phyloP scores from a whole-genome alignment of 2,113 vertebrate genomes.

The Thunnus maccoyii region DNA sequence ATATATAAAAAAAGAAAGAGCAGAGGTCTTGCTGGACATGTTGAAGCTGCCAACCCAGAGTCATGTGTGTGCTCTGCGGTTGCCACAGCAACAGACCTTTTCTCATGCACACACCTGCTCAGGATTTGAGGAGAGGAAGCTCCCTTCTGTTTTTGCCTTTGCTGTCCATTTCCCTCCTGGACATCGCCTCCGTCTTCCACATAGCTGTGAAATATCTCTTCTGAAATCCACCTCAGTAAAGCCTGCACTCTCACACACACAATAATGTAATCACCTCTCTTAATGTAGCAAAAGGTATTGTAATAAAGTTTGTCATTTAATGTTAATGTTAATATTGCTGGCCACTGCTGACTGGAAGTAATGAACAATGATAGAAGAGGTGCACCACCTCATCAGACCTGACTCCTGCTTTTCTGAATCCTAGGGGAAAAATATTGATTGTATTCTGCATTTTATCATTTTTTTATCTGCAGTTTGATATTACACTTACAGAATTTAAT shows the following conservation, averaged over 20 bases:
- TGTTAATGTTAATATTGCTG: background rate
- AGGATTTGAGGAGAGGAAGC: slow-evolving; percentile 53
- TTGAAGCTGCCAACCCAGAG: slow-evolving; percentile 46
- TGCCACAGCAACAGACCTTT: slow-evolving; percentile 74
- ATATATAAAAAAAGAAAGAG: background rate
- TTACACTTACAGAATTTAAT: slow-evolving; percentile 17
- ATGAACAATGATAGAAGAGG: slow-evolving; percentile 4
- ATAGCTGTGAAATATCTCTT: slow-evolving; percentile 13
- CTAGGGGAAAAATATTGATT: slow-evolving; percentile 13
- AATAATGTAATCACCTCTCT: background rate
- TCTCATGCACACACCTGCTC: slow-evolving; percentile 41
- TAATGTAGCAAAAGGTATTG: background rate
- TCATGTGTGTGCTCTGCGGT: slow-evolving; percentile 57
- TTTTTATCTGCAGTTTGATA: slow-evolving; percentile 9
- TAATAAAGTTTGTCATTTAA: background rate
- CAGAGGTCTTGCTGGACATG: slow-evolving; percentile 47
- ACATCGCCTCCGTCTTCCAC: slow-evolving; percentile 3
- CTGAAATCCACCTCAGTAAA: slow-evolving; percentile 5
- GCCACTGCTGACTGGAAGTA: background rate
- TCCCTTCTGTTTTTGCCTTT: slow-evolving; percentile 32
- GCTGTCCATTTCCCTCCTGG: slow-evolving; percentile 29
- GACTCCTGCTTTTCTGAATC: slow-evolving; percentile 8
- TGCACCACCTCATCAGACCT: background rate
- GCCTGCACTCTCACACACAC: background rate
- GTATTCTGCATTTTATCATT: slow-evolving; percentile 17